Evolutionary conservation across 2,888 invertebrate species (phyloP).

Genomic region (Halocaridina rubra): DNA sequence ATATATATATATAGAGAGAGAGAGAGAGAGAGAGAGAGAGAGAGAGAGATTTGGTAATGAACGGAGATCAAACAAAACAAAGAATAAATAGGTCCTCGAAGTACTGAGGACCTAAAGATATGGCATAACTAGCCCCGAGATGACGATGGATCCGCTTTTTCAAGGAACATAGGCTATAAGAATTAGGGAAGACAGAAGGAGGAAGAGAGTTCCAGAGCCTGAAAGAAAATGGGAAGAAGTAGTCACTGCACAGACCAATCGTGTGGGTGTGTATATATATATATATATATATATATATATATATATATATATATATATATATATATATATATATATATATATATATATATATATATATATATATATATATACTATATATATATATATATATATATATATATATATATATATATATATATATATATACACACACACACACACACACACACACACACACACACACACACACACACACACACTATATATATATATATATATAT

Average conservation of each 20-base stretch:
- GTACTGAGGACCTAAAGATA: no score
- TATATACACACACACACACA: background rate
- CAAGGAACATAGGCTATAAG: no score
- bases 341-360: slow-evolving; percentile 16
- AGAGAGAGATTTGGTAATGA: no score
- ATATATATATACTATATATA: slow-evolving; percentile 19
- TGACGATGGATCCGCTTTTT: no score
- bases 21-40: no score
- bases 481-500: slow-evolving; percentile 2
- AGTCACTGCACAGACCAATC: no score
- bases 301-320: background rate
- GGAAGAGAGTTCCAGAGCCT: no score
- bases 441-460: background rate
- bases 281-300: background rate
- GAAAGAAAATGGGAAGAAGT: no score
- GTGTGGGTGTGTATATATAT: background rate
- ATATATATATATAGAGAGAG: background rate
- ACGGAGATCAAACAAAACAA: no score
- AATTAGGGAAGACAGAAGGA: no score
- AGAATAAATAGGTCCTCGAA: no score
- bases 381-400: background rate
- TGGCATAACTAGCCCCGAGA: no score
- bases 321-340: background rate
- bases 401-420: background rate
- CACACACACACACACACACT: background rate